Percentiles rank a stretch among this genome's conserved stretches.
These are phyloP conservation scores for Nannobrachium achirus DNA, from an alignment of 2,113 vertebrate species.

Conservation along the genomic window DNA sequence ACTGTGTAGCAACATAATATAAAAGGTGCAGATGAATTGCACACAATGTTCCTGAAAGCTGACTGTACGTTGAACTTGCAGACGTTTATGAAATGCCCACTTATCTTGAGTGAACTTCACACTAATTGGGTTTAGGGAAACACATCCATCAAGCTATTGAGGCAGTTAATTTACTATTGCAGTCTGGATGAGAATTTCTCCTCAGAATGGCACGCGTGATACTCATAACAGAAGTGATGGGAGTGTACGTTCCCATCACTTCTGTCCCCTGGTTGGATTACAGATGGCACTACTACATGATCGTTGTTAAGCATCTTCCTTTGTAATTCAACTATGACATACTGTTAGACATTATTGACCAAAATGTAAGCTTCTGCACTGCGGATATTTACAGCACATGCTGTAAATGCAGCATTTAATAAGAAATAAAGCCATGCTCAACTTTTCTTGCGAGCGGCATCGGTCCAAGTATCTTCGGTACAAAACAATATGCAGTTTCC, in stretches of 20 bases:
- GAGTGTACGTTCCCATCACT: too few species aligned
- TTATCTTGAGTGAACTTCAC: constrained; percentile 79
- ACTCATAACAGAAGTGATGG: constrained; percentile 18
- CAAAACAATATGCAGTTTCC: not conserved
- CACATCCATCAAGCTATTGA: constrained; percentile 80
- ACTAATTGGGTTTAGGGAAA: constrained; percentile 83
- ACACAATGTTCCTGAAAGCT: constrained; percentile 65
- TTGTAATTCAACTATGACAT: not conserved
- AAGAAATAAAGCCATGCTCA: too few species aligned
- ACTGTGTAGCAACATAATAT: too few species aligned
- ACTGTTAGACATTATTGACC: not conserved
- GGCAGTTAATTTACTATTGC: constrained; percentile 75
- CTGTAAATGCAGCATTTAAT: too few species aligned
- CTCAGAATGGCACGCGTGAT: constrained; percentile 48
- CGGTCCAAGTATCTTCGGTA: not conserved
- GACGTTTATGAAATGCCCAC: constrained; percentile 80
- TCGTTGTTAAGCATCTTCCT: not conserved
- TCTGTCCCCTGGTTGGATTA: constrained; percentile 22
- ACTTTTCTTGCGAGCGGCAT: too few species aligned
- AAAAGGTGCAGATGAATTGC: not conserved
- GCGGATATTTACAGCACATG: too few species aligned
- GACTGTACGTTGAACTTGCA: constrained; percentile 68
- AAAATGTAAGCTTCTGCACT: too few species aligned
- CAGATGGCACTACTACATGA: not conserved
- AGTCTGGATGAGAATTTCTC: constrained; percentile 59